Evolutionary conservation across 2,888 invertebrate genomes (phyloP).

Genomic region (Sialis lutaria): DNA sequence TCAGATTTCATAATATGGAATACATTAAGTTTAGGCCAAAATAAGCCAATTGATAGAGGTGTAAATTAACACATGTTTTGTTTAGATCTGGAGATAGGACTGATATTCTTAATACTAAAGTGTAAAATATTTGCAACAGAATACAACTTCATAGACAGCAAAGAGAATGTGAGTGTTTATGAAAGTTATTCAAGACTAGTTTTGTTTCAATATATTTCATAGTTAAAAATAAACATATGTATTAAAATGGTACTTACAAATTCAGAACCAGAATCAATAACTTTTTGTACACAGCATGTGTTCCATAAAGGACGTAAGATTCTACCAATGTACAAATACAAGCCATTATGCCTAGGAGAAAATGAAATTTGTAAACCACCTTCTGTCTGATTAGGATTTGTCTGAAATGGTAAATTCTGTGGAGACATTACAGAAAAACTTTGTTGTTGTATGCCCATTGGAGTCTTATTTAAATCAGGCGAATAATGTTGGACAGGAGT

Average conservation of each 20-base stretch:
- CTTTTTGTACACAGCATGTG: slow-evolving; percentile 48
- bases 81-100: too few species aligned
- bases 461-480: slow-evolving; percentile 1
- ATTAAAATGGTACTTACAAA: slow-evolving; percentile 31
- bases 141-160: too few species aligned
- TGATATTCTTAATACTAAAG: neutral
- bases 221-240: neutral
- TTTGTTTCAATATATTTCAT: too few species aligned
- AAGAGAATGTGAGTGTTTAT: too few species aligned
- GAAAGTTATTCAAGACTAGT: too few species aligned
- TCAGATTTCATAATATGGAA: too few species aligned
- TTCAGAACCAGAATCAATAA: slow-evolving; percentile 32
- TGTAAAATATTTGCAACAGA: too few species aligned
- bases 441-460: slow-evolving; percentile 4
- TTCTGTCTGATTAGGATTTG: neutral
- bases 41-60: too few species aligned
- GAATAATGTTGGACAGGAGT: slow-evolving; percentile 9
- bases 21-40: too few species aligned
- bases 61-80: too few species aligned
- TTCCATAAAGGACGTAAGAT: slow-evolving; percentile 84
- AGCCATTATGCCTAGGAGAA: slow-evolving; percentile 82
- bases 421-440: neutral
- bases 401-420: neutral
- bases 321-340: slow-evolving; percentile 79
- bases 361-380: slow-evolving; percentile 19